Evolutionary conservation across 2,888 invertebrate genomes (phyloP), one percentile per base, ranked within the genome.

Genomic region (Drosophila seclusa): DNA sequence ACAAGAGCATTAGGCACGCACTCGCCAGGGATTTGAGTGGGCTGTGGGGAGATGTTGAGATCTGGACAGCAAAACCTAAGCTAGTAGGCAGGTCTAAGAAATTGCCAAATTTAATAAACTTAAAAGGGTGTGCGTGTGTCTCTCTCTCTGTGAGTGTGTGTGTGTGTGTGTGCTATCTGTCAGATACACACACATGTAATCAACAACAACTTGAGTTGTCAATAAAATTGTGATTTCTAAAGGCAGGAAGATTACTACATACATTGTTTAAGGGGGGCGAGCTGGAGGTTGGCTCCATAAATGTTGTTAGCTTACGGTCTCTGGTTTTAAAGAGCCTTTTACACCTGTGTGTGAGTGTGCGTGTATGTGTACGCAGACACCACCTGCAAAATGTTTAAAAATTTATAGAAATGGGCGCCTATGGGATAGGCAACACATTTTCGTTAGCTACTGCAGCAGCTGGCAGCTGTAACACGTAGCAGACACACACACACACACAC

Each of bases 51-150:
- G 65, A 24, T 16, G n/a, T 29, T 60, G 36, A 29, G 40, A 61
- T 50, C 60, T 74, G 74, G 67, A 69, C 74, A 71, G 64, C 50
- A 40, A 18, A 36, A 53, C 48, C 76, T 78, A 68, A 71, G 80
- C 79, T 69, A 55, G 69, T 79, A 73, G 67, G 73, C 73, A 73
- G 74, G 72, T 73, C 83, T 83, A 80, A 89, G 83, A 85, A 82
- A 90, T 90, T 90, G 90, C 80, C 78, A 90, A 89, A 90, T 90
- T 90, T 91, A 91, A 90, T 90, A 90, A 91, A 90, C 89, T 81
- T 90, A 89, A 89, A 91, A 89, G 91, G 90, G 86, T 90, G 74
- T 79, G 74, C 60, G 55, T 74, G 68, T 68, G 61, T 54, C 13
- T 45, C 13, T 7, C 13, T 16, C 42, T 32, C 32, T 32, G 4